These are phyloP conservation scores for Pyralis farinalis DNA, from an alignment of 2,888 invertebrate species.

Conservation along the genomic window DNA sequence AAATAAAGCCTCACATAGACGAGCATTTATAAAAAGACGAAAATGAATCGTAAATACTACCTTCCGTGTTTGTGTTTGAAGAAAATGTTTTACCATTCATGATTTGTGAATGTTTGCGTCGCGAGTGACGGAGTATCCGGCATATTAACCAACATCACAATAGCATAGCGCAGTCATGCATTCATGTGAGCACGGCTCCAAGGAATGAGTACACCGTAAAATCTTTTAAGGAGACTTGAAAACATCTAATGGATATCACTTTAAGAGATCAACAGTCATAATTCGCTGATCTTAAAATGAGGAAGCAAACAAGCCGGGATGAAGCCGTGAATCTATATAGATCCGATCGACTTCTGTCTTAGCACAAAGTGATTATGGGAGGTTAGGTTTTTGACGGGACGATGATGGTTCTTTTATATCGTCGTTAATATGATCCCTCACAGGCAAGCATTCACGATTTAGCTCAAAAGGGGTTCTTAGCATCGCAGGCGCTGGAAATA, in stretches of 20 bases:
- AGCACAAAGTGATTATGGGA: conserved; percentile 75
- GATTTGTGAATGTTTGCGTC: conserved; percentile 65
- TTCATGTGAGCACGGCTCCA: conserved; percentile 62
- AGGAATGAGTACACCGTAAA: conserved; percentile 69
- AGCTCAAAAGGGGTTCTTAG: conserved; percentile 80
- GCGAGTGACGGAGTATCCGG: conserved; percentile 38
- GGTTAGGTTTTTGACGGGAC: conserved; percentile 74
- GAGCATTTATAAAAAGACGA: conserved; percentile 50
- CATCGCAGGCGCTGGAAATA: conserved; percentile 82
- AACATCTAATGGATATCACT: conserved; percentile 28
- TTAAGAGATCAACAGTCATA: conserved; percentile 66
- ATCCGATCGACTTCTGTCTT: conserved; percentile 50
- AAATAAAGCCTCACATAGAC: conserved; percentile 45
- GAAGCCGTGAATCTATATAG: conserved; percentile 43
- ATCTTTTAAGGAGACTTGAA: conserved; percentile 26
- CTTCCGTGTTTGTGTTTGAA: conserved; percentile 66
- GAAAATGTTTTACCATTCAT: conserved; percentile 72
- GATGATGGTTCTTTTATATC: conserved; percentile 72
- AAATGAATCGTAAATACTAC: conserved; percentile 73
- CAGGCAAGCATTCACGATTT: conserved; percentile 81
- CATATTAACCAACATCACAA: conserved; percentile 52
- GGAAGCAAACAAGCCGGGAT: conserved; percentile 66
- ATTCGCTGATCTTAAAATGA: conserved; percentile 62
- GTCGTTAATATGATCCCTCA: conserved; percentile 80
- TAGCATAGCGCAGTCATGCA: conserved; percentile 68